phyloP scores from a whole-genome alignment of 2,888 invertebrate species.

The Stegana nigrithorax region DNA sequence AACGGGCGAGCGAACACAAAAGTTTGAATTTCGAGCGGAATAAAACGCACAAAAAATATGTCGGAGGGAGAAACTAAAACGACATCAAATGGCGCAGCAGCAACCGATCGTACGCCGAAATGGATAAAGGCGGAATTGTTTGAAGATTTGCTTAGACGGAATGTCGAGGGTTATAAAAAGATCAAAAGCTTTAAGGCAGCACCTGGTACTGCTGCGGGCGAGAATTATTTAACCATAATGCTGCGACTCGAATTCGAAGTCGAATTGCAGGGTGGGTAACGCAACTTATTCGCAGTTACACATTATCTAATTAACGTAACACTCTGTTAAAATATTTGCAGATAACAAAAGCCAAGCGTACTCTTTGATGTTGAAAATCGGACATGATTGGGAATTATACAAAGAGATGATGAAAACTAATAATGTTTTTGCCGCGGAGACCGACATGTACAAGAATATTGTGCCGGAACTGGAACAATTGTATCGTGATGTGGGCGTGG shows the following conservation, averaged over 20 bases:
- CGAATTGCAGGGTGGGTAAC: not conserved
- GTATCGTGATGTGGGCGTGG: constrained; percentile 41
- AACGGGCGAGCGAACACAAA: too few species aligned
- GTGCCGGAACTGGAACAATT: constrained; percentile 52
- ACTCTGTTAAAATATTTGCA: too few species aligned
- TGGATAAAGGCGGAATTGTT: constrained; percentile 40
- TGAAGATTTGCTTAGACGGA: not conserved
- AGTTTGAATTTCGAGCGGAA: too few species aligned
- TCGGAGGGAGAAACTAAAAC: too few species aligned
- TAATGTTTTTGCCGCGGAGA: constrained; percentile 49
- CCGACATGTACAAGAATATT: constrained; percentile 45
- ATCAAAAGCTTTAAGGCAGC: constrained; percentile 35
- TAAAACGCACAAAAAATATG: too few species aligned
- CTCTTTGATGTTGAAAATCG: constrained; percentile 43
- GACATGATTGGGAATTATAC: constrained; percentile 31
- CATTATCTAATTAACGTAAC: too few species aligned
- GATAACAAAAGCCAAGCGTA: constrained; percentile 31
- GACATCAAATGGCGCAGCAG: too few species aligned
- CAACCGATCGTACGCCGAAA: too few species aligned
- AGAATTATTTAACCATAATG: constrained; percentile 50
- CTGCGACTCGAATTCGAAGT: constrained; percentile 33
- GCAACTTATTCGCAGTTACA: too few species aligned
- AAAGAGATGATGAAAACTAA: constrained; percentile 34
- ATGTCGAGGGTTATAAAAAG: constrained; percentile 11
- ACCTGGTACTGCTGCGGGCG: constrained; percentile 40